phyloP scores from a whole-genome alignment of 2,888 invertebrate species.

The Epinotia nisella region DNA sequence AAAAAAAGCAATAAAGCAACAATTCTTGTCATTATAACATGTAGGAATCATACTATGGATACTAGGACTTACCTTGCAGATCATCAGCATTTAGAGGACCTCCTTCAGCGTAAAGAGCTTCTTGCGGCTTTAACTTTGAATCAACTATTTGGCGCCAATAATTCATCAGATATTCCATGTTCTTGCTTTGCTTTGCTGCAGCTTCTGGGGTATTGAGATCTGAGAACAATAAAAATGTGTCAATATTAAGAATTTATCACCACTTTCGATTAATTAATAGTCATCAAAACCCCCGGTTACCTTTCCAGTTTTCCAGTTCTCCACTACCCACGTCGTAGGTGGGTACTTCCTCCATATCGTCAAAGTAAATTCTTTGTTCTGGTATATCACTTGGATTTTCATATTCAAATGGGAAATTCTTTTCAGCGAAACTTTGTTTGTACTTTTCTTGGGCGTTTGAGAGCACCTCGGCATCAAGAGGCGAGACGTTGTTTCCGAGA shows the following conservation, averaged over 20 bases:
- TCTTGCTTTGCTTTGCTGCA: conserved; percentile 63
- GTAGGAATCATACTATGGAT: conserved; percentile 14
- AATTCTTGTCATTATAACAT: conserved; percentile 57
- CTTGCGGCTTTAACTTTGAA: conserved; percentile 67
- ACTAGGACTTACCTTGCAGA: conserved; percentile 66
- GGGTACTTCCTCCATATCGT: conserved; percentile 77
- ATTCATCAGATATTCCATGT: conserved; percentile 77
- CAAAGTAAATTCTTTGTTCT: conserved; percentile 84
- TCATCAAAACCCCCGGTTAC: conserved; percentile 53
- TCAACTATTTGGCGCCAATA: conserved; percentile 72
- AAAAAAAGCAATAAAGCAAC: conserved; percentile 70
- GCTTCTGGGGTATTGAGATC: conserved; percentile 34
- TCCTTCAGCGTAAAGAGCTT: conserved; percentile 75
- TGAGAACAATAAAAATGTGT: conserved; percentile 28
- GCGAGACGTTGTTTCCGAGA: conserved; percentile 71
- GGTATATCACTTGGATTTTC: conserved; percentile 76
- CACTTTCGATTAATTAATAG: neutral
- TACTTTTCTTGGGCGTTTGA: conserved; percentile 78
- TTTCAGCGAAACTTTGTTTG: conserved; percentile 76
- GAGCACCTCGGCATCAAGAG: conserved; percentile 75
- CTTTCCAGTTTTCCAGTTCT: conserved; percentile 70
- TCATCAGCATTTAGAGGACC: conserved; percentile 75
- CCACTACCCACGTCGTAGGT: conserved; percentile 75
- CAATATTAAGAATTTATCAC: neutral
- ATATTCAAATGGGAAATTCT: conserved; percentile 80